Base-by-base conservation (phyloP, 2,113 vertebrate species). In the Atlantisia rogersi region DNA sequence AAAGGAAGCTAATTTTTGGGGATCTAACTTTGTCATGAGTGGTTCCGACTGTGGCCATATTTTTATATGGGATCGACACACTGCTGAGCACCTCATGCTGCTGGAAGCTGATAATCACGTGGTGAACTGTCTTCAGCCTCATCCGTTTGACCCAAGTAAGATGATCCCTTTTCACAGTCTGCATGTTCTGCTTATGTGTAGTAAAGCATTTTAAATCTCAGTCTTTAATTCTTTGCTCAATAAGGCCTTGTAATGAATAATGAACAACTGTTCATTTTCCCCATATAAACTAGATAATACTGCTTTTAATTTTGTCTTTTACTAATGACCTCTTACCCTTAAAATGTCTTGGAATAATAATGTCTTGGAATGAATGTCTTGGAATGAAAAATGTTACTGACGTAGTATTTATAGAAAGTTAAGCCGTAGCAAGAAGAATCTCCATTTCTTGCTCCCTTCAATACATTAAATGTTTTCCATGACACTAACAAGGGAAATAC, bases 1-100 rank as follows among this genome's bases (percentile, higher is more conserved):
- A 87, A 99, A 99, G 93, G 99, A 99, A 98, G 99, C 99, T 20
- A 99, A 99, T 96, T 99, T 99, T 95, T 99, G 99, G 99, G 99
- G 99, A 81, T 98, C 99, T 97, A 99, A 99, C 97, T 99, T 99
- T 88, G 99, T 99, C 73, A 99, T 99, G 99, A 99, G 99, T 52
- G 99, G 99, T 31, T 99, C 99, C 18, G 99, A 99, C 95, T 99
- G 99, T 37, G 99, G 99, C 64, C 99, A 99, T 95, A 99, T 99
- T 97, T 99, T 99, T 95, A 99, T 99, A 96, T 99, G 99, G 99
- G 99, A 99, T 97, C 98, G 99, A 60, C 99, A 99, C 95, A 99
- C 99, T 1, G 99, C 99, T 3, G 99, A 99, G 89, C 99, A 99
- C 74, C 97, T 99, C 83, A 99, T 99, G 99, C 98, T 99, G 82